Evolutionary conservation across 2,113 vertebrate species (phyloP), one percentile per base, ranked within the genome.

Genomic region (Galbula dea): DNA sequence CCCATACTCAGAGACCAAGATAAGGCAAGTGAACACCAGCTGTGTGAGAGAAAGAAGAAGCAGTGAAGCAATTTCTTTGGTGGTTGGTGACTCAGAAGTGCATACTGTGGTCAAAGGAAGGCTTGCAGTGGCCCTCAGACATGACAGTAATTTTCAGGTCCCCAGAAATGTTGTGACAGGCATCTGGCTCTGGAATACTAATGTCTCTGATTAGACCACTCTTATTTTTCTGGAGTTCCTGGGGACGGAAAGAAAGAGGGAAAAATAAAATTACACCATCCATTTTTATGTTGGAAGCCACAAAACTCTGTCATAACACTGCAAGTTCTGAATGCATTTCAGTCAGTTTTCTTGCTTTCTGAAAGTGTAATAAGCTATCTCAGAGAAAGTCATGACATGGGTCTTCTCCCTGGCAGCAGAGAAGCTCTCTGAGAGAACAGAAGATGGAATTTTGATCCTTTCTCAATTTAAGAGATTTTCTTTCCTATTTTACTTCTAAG

Each of bases 141-240:
- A 49, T 41, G 80, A 65, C 16, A 90, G 30, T 27, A 87, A 57
- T n/a, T n/a, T n/a, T n/a, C 61, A 90, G 11, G 3, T 85, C 52
- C 49, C 77, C 86, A 11, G 80, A 84, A 58, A 94, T 93, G 52
- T 76, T 88, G 41, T 89, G 83, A 63, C 95, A 97, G 46, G 80
- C 76, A 3, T 63, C 62, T 34, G 2, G 29, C 18, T 75, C 51
- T 20, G 73, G 10, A 37, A 75, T 89, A 8, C 16, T 49, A n/a
- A 97, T 97, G 46, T 95, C 95, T 36, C 72, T 93, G 86, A 97
- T 94, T 82, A 81, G 88, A 37, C 95, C 96, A 45, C 88, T 97
- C 23, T 91, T 80, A 5, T 96, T 97, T 91, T 67, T 94, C 57
- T 95, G 77, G 41, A 94, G 12, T 51, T 98, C 96, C 97, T 97